Base-by-base conservation (phyloP, 2,797 vertebrate genomes). In the Setipinna tenuifilis region DNA sequence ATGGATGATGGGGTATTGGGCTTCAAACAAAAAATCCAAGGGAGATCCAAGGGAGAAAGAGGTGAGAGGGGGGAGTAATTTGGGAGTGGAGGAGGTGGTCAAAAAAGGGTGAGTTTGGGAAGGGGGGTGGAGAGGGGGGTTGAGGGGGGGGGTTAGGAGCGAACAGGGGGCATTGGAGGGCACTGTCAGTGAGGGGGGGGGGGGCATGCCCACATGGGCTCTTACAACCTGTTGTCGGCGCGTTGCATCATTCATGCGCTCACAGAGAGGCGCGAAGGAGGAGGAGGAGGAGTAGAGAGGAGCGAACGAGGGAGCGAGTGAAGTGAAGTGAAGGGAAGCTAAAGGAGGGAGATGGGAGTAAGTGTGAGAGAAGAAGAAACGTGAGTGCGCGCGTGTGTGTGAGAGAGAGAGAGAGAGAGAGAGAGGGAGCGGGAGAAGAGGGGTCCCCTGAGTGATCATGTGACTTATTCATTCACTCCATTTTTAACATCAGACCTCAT, bases 161-260 rank as follows among this genome's bases (percentile, higher is more conserved):
- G 68, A 17, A 14, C 68, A 75, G 68, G 17, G 68, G 28, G 68
- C 68, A 41, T 89, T 83, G 91, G 68, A 35, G 28, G 14, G 68
- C 28, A 17, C 90, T 84, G 91, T 90, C 84, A 90, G 65, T 57
- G 16, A 88, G 6, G 25, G 16, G 59, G 10, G 16, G 87, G 6
- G 25, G 16, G 59, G 10, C 28, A 23, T 31, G 16, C 78, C 83
- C 81, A 23, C 50, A n/a, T 61, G 35, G 48, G 80, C 57, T 89
- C 88, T 94, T 93, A 92, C 93, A 94, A 93, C 93, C 92, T 94
- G 93, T 93, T 94, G 92, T 93, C 89, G 86, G 88, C 87, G 89
- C 87, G 54, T 94, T 94, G 92, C 93, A 91, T 94, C 94, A 95
- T 91, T 91, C 91, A 85, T 91, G 89, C 90, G 88, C 87, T 93